Percentiles rank a stretch among this genome's conserved stretches.
Conservation (phyloP, 2,113 vertebrate genomes). For the Tympanuchus pallidicinctus region DNA sequence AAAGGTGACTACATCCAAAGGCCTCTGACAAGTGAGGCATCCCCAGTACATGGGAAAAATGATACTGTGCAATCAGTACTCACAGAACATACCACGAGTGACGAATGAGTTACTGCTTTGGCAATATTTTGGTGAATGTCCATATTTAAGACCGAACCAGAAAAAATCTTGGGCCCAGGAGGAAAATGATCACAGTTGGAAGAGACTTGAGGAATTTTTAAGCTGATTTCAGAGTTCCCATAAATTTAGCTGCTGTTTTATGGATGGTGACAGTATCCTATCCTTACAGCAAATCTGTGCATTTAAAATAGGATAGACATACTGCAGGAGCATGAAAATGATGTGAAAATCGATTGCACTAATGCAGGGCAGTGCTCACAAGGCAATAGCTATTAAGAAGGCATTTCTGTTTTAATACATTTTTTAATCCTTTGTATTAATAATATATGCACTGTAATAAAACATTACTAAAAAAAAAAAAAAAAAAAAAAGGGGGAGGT, state of each 20-base stretch:
- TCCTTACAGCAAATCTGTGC: not conserved
- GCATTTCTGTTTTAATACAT: slow-evolving; percentile 35
- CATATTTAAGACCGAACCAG: not conserved
- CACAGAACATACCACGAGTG: slow-evolving; percentile 32
- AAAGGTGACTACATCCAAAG: slow-evolving; percentile 75
- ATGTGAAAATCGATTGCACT: slow-evolving; percentile 43
- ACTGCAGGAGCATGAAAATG: slow-evolving; percentile 41
- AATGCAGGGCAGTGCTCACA: not conserved
- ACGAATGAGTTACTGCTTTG: slow-evolving; percentile 31
- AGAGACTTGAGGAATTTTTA: not conserved
- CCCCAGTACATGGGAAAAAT: slow-evolving; percentile 51
- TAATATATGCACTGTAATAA: slow-evolving; percentile 36
- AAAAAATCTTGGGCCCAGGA: not conserved
- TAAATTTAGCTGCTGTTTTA: slow-evolving; percentile 53
- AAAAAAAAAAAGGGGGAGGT: not conserved
- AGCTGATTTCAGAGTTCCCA: slow-evolving; percentile 5
- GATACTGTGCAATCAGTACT: slow-evolving; percentile 39
- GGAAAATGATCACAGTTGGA: not conserved
- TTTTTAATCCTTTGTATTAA: slow-evolving; percentile 56
- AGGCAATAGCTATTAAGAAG: slow-evolving; percentile 30
- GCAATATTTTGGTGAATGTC: not conserved
- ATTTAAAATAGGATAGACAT: slow-evolving; percentile 38
- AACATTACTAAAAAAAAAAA: slow-evolving; percentile 12
- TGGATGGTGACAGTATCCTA: not conserved
- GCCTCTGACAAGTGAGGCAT: slow-evolving; percentile 69